Evolutionary conservation across 2,113 vertebrate genomes (phyloP).

Genomic region (Gracilinanus agilis): DNA sequence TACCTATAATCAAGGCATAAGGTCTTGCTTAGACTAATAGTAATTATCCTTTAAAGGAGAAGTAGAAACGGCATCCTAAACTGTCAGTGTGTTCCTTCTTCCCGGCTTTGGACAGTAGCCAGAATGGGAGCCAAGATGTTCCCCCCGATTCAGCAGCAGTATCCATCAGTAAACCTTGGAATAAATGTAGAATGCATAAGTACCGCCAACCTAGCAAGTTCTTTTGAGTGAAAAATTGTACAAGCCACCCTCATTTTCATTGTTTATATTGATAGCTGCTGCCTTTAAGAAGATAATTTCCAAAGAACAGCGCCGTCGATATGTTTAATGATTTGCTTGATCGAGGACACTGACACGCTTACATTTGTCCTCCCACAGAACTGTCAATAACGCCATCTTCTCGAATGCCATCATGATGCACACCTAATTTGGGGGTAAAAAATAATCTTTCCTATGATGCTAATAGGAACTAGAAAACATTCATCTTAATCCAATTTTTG

Average conservation of each 20-base stretch:
- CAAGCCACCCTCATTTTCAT: constrained; percentile 43
- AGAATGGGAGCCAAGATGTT: constrained; percentile 39
- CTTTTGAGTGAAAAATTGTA: constrained; percentile 39
- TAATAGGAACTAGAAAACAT: constrained; percentile 57
- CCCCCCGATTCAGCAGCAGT: constrained; percentile 31
- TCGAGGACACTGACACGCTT: constrained; percentile 59
- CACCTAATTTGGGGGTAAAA: constrained; percentile 72
- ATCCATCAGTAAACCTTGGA: constrained; percentile 21
- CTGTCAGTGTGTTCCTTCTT: neutral
- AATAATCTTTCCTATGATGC: constrained; percentile 74
- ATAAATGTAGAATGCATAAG: neutral
- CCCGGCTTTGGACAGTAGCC: neutral
- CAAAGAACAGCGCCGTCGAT: constrained; percentile 46
- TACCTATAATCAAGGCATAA: constrained; percentile 27
- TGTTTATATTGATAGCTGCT: constrained; percentile 48
- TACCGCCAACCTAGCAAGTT: constrained; percentile 3
- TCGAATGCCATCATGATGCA: constrained; percentile 71
- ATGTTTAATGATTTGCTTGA: constrained; percentile 64
- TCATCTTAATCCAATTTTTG: constrained; percentile 59
- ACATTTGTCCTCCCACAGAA: constrained; percentile 60
- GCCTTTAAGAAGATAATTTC: constrained; percentile 65
- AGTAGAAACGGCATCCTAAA: constrained; percentile 29
- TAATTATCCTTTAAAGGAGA: constrained; percentile 48
- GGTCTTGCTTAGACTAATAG: constrained; percentile 4
- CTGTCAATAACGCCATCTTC: constrained; percentile 75